A percentile compares a stretch with the other conserved stretches of the same genome.
These are phyloP conservation scores for Caenorhabditis elegans DNA, from an alignment of 1,140 invertebrate genomes.

Conservation along the genomic window WBcel235 BX284604.4:10589001-10589500, in stretches of 20 bases:
- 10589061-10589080: conserved; percentile 1
- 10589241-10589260: too few relatives aligned
- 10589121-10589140: neutral
- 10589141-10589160: neutral
- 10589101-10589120: neutral
- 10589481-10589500: neutral
- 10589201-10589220: neutral
- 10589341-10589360: too few relatives aligned
- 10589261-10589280: too few relatives aligned
- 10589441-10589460: conserved; percentile 27
- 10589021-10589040: neutral
- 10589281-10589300: too few relatives aligned
- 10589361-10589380: too few relatives aligned
- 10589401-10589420: neutral
- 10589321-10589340: too few relatives aligned
- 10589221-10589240: neutral
- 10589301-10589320: too few relatives aligned
- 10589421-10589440: conserved; percentile 29
- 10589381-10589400: neutral
- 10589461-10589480: conserved; percentile 23
- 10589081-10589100: neutral
- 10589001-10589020: neutral
- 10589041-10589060: neutral
- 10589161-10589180: neutral
- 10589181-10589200: too few relatives aligned